Evolutionary conservation across 2,113 vertebrate species (phyloP), one percentile per base, ranked within the genome.

Genomic region (Pontoporia blainvillei): DNA sequence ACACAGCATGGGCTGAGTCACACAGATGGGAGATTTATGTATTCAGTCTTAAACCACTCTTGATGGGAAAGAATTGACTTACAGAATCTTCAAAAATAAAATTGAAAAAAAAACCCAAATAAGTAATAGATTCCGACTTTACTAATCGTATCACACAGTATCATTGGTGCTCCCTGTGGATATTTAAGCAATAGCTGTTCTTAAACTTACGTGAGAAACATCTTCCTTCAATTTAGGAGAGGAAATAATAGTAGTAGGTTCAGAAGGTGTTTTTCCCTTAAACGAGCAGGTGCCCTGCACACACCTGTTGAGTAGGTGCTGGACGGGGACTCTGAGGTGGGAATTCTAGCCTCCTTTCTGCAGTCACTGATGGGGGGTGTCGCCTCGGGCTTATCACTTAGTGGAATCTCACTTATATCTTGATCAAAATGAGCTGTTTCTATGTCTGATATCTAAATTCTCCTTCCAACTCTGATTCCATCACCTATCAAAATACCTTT

Each of bases 321-420:
- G 7, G 12, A 20, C 9, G 34, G 3, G 12, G 14, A 17, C 31
- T 73, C 17, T 59, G 29, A 46, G 72, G 18, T 2, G 7, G 27
- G 39, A 79, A 62, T 23, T 84, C 25, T 2, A 4, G 14, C 36
- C 9, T 85, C 29, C 44, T 84, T 83, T 31, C 36, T 18, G 34
- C 3, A 44, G 1, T 64, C 36, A 9, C 11, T 25, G 0, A 52
- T 57, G 34, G 11, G 9, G 6, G 7, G 12, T 57, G 0, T 75
- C 3, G 8, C 17, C 17, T 29, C 8, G 14, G 57, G 64, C 11
- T 59, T 44, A 20, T 75, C n/a, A 61, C 5, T 66, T n/a, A 41
- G 12, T 5, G 1, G 12, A 86, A 59, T 39, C 34, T 92, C 23
- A 18, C 34, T 84, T 54, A 9, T 29, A 62, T 86, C 36, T 75